Evolutionary conservation across 1,140 invertebrate species (phyloP), one percentile per base, ranked within the genome.

Genomic region (Papilio dardanus): DNA sequence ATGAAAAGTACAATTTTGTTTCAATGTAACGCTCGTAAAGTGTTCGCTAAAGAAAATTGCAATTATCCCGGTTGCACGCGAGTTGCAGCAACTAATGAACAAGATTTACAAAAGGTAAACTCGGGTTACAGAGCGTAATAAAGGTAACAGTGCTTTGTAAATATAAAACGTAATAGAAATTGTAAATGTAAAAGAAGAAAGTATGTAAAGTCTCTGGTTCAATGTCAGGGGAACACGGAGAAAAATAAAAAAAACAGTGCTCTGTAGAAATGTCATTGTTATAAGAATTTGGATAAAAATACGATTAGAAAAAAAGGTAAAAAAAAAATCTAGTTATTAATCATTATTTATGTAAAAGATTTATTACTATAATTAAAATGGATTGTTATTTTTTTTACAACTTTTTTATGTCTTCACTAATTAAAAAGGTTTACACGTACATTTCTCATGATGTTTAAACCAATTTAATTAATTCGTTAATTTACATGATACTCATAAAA

Each of bases 1-100:
- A 62, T 28, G 54, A 62, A 62, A 62, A 62, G 24, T 62, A 6
- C 2, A 16, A 4, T 62, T 24, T 62, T 62, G 54, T 62, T 62
- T 28, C 24, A 62, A 30, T 62, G 54, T 62, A 62, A 62, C 54
- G 21, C 54, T 62, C 24, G 54, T 62, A 62, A 62, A 62, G 12
- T 3, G 54, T 62, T 62, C 10, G 54, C 54, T 62, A 62, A 62
- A 62, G 54, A 30, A 62, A 62, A 62, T 62, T 62, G 54, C 54
- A 62, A 62, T 62, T 62, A 62, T 62, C 54, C 30, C 54, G 54
- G 24, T 28, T 62, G 54, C 54, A 62, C 54, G 54, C 54, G 54
- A 62, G 54, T 62, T 62, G 54, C 24, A 21, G 54, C 54, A 62
- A 62, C 24, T 62, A 62, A 62, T 62, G 54, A 62, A 62, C 54